Evolutionary conservation across 1,140 invertebrate species (phyloP).

Genomic region (Neotoxoptera formosana): DNA sequence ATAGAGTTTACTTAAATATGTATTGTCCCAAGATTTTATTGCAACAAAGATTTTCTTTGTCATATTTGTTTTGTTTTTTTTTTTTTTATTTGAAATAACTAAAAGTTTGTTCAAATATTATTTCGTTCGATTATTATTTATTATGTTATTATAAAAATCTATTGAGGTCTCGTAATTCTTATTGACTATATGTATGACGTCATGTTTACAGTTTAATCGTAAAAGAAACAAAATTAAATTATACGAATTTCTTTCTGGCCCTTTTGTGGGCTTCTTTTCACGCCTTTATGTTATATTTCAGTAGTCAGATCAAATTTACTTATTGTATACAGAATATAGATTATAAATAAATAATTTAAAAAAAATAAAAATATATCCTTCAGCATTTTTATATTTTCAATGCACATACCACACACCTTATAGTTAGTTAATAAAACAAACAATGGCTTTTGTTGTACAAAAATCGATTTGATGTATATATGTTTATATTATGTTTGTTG

Average conservation of each 20-base stretch:
- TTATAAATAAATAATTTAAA: conserved; percentile 1
- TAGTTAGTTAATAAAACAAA: conserved; percentile 6
- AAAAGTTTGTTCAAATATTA: not conserved
- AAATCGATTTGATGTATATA: not conserved
- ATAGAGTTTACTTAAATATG: not conserved
- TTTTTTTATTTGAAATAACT: not conserved
- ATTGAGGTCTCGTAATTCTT: not conserved
- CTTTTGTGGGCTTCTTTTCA: not conserved
- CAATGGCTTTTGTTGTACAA: not conserved
- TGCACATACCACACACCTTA: not conserved
- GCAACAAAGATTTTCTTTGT: not conserved
- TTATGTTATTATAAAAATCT: not conserved
- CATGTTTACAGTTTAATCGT: not conserved
- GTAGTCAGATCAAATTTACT: not conserved
- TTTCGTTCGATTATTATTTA: not conserved
- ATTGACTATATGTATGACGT: not conserved
- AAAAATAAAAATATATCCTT: not conserved
- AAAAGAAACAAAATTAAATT: not conserved
- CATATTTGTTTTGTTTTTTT: not conserved
- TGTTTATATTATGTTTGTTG: not conserved
- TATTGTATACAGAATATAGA: not conserved
- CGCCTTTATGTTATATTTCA: not conserved
- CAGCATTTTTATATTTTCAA: not conserved
- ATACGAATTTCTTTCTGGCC: not conserved
- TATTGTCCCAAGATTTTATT: not conserved